Conservation (phyloP, 1,140 invertebrate genomes). For the Pissodes strobi region DNA sequence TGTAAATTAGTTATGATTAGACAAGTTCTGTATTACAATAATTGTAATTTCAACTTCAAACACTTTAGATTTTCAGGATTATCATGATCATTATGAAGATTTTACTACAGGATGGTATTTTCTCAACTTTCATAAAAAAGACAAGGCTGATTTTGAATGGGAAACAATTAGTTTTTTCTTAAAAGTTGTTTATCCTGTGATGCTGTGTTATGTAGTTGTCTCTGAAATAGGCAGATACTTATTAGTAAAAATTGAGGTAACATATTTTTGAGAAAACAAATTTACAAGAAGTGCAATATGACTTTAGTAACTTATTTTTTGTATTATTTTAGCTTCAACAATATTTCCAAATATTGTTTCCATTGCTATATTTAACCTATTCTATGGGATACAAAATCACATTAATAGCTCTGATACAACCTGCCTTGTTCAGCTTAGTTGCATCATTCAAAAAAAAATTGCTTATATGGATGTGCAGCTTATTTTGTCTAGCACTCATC, state of each 20-base stretch:
- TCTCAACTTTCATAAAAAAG: slow-evolving; percentile 52
- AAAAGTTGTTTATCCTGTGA: slow-evolving; percentile 54
- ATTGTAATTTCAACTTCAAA: no score
- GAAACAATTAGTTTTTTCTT: slow-evolving; percentile 57
- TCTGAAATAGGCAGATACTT: no score
- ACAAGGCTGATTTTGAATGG: slow-evolving; percentile 64
- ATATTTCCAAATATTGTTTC: slow-evolving; percentile 37
- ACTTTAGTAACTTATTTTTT: not conserved
- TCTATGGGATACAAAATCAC: slow-evolving; percentile 30
- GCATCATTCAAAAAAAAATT: slow-evolving; percentile 23
- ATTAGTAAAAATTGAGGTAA: slow-evolving; percentile 3
- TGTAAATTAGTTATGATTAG: no score
- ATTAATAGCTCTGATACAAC: slow-evolving; percentile 42
- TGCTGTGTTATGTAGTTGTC: slow-evolving; percentile 55
- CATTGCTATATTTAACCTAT: slow-evolving; percentile 32
- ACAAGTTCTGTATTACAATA: no score
- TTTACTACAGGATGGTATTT: slow-evolving; percentile 56
- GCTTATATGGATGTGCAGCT: slow-evolving; percentile 41
- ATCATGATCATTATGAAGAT: slow-evolving; percentile 46
- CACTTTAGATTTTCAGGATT: slow-evolving; percentile 46
- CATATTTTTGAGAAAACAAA: no score
- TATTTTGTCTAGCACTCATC: slow-evolving; percentile 34
- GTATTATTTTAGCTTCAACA: slow-evolving; percentile 30
- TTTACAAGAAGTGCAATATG: no score
- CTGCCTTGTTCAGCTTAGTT: slow-evolving; percentile 41